phyloP scores from a whole-genome alignment of 2,113 vertebrate species.

The Eonycteris spelaea region DNA sequence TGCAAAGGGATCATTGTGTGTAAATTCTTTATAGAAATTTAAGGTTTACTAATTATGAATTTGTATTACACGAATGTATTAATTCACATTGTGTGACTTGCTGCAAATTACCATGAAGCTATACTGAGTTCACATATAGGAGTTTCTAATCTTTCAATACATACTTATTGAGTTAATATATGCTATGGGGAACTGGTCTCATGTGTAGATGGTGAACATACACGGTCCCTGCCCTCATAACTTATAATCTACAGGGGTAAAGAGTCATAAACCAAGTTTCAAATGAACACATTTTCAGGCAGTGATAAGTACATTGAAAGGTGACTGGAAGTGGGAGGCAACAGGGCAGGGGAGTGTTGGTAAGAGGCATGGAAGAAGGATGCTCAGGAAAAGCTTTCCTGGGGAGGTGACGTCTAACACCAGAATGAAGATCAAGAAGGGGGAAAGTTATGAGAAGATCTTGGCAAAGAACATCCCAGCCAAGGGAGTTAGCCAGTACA shows the following conservation, averaged over 20 bases:
- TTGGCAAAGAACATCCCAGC: not conserved
- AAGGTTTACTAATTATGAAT: conserved; percentile 22
- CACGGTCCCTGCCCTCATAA: not conserved
- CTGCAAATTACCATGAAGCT: not conserved
- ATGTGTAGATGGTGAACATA: not conserved
- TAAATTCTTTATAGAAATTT: conserved; percentile 17
- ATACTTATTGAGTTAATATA: not conserved
- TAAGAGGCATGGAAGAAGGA: not conserved
- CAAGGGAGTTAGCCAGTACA: not conserved
- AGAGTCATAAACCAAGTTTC: not conserved
- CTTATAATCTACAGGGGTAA: not conserved
- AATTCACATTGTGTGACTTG: conserved; percentile 26
- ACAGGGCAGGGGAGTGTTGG: not conserved
- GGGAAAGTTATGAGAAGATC: not conserved
- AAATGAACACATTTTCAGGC: not conserved
- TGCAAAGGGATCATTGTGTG: not conserved
- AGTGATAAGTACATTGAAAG: not conserved
- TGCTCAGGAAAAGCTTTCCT: not conserved
- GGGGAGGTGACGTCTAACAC: not conserved
- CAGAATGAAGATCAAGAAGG: not conserved
- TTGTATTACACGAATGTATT: not conserved
- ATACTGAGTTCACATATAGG: not conserved
- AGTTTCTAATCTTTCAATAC: not conserved
- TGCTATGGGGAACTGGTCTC: not conserved
- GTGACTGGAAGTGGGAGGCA: not conserved